Conservation (phyloP, 2,113 vertebrate genomes). For the Corythaeola cristata region DNA sequence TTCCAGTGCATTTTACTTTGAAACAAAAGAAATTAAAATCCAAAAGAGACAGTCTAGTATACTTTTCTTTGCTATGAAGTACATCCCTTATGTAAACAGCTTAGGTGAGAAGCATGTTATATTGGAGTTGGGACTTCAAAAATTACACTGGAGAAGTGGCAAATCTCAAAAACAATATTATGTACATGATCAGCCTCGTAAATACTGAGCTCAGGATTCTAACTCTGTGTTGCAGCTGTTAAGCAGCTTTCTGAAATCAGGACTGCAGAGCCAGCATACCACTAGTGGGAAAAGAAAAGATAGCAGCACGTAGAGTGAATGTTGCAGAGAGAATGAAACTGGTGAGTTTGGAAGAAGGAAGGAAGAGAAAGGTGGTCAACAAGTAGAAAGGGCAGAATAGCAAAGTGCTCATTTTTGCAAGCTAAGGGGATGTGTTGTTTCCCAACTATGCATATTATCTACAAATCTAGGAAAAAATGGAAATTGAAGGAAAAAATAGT, state of each 20-base stretch:
- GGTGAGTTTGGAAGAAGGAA: neutral
- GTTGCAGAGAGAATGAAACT: neutral
- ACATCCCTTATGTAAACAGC: slow-evolving; percentile 37
- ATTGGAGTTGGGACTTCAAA: slow-evolving; percentile 34
- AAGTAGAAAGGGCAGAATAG: neutral
- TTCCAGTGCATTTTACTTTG: neutral
- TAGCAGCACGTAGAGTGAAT: fast-evolving
- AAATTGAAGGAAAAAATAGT: neutral
- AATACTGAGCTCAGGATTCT: neutral
- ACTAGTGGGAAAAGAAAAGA: neutral
- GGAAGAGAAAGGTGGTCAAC: neutral
- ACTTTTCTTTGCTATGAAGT: neutral
- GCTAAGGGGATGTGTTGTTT: neutral
- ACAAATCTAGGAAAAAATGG: neutral
- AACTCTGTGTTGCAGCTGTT: neutral
- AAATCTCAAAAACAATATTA: slow-evolving; percentile 17
- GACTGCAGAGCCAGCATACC: neutral
- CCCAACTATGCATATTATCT: neutral
- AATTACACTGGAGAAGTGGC: slow-evolving; percentile 17
- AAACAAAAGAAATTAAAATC: slow-evolving; percentile 39
- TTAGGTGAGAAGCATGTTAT: neutral
- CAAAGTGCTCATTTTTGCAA: neutral
- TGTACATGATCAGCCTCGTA: neutral
- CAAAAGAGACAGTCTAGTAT: neutral
- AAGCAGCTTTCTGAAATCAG: neutral